Evolutionary conservation across 2,888 invertebrate genomes (phyloP), one percentile per base, ranked within the genome.

Genomic region (Scaptomyza polygonia): DNA sequence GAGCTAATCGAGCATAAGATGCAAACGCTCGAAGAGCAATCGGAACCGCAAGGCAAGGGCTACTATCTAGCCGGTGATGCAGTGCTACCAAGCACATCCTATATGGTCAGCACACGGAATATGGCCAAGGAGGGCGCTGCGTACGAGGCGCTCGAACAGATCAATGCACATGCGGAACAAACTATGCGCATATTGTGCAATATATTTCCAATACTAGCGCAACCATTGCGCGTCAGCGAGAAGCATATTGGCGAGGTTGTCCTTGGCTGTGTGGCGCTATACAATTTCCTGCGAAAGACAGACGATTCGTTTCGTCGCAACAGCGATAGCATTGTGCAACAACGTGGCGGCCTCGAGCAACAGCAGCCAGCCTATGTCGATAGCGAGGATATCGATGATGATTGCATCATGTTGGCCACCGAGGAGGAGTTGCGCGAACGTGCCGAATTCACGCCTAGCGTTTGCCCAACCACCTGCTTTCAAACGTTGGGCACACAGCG

Each of bases 241-340:
- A 89, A 89, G 42, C 90, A 90, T 69, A 90, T 89, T 30, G 82
- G 86, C 43, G 90, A 91, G 65, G 90, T 91, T 12, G 90, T 89
- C 1, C 67, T 91, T 3, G 91, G 91, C 64, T 90, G 90, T 72
- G 88, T 90, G 61, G 90, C 91, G n/a, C 68, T 91, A 7, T 90
- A 90, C 53, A 91, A 91, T 76, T 91, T 90, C 67, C 79, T 91
- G 79, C 90, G 90, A 12, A 91, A 90, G 69, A 89, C 89, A 16
- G 89, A 90, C 58, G 78, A 79, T 40, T 81, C 88, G 9, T 90
- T 89, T 64, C 88, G 86, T 25, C 86, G 90, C 54, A 87, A 85
- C 62, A 89, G 90, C 21, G 89, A 90, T 55, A 79, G 73, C 66
- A 86, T 85, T 51, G 79, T 79, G 30, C 79, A 79, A 42, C 85